Base-by-base conservation (phyloP, 1,140 invertebrate genomes). In the Rhopalosiphum maidis region DNA sequence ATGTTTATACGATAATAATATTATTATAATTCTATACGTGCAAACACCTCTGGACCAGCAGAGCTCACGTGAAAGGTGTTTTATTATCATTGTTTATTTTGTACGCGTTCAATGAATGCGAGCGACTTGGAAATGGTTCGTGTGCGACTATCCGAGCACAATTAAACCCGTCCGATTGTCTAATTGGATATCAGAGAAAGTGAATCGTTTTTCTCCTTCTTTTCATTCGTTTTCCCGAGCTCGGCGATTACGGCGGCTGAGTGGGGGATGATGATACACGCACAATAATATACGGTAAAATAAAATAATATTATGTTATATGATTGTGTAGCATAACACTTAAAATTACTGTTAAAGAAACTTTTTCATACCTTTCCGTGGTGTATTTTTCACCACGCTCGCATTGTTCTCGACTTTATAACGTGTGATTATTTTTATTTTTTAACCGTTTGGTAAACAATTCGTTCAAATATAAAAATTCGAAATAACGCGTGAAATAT, bases 181-280 rank as follows among this genome's bases (percentile, higher is more conserved):
- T 91, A 91, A 68, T 77, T 60, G 43, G 54, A 91, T 30, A 91
- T 83, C 25, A 51, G 68, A 48, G 90, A 92, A 83, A 83, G 90
- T 92, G 43, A 92, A 92, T 92, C 68, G 46, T 92, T 54, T 77
- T 92, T 83, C 77, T 83, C 51, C 90, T 83, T 68, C 54, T 68
- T 90, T 43, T 77, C 30, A 2, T 46, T 37, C 54, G 8, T 60
- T 55, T 90, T 60, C 88, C 88, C 37, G 5, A 35, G n/a, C 55
- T 2, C 11, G 60, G 23, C 11, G 30, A 18, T 51, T 51, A 51
- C 48, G 48, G 2, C 15, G 60, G 15, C 60, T 5, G 60, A n/a
- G 60, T 77, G 60, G 60, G 60, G 15, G 9, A 68, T 68, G 55
- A 60, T 25, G 23, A 2, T 30, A 60, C 9, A 60, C 25, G 25